Conservation (phyloP, 2,797 vertebrate species). For the Semotilus atromaculatus region DNA sequence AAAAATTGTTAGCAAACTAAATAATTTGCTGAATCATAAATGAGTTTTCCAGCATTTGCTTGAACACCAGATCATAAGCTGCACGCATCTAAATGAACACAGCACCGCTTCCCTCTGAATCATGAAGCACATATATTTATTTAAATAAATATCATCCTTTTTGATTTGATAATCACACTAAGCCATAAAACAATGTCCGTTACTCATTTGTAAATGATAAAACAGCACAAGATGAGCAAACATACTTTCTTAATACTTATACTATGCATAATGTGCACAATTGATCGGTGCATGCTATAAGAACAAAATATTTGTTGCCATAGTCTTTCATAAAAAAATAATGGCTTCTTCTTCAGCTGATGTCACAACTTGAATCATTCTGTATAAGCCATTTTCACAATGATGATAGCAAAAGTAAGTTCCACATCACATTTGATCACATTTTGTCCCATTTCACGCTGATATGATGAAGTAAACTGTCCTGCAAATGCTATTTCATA, state of each 20-base stretch:
- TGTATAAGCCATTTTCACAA: neutral
- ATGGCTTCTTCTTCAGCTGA: neutral
- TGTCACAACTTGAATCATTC: neutral
- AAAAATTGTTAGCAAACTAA: conserved; percentile 8
- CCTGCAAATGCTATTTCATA: neutral
- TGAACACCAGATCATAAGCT: neutral
- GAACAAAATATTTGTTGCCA: neutral
- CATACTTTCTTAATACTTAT: neutral
- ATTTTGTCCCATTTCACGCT: neutral
- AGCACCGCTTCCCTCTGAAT: neutral
- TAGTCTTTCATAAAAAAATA: neutral
- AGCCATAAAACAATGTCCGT: neutral
- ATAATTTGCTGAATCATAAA: neutral
- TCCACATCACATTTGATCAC: neutral
- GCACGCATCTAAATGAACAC: neutral
- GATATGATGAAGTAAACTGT: neutral
- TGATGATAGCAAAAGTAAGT: neutral
- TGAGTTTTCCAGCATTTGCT: neutral
- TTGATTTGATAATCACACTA: neutral
- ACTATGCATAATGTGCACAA: neutral
- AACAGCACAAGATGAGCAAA: neutral
- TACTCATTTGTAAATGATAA: neutral
- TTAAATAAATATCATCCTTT: neutral
- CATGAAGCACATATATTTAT: neutral
- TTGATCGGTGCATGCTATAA: neutral